Conservation (phyloP, 2,113 vertebrate species). For the Coracopsis vasa region DNA sequence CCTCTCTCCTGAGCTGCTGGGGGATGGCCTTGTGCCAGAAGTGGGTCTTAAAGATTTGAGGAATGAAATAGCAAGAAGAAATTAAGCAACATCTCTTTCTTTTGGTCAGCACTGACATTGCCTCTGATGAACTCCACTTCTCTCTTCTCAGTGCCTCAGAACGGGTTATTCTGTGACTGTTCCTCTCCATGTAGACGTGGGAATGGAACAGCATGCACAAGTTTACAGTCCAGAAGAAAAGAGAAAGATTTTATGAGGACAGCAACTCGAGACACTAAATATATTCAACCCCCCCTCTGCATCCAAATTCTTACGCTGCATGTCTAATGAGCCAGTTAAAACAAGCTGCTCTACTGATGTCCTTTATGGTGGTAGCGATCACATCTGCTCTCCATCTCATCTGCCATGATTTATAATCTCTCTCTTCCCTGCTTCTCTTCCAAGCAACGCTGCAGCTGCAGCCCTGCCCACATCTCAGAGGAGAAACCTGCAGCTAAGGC, state of each 20-base stretch:
- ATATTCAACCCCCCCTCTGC: neutral
- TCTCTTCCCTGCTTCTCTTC: neutral
- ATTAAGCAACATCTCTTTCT: neutral
- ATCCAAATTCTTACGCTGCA: neutral
- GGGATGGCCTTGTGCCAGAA: neutral
- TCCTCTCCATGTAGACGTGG: neutral
- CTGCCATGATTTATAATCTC: neutral
- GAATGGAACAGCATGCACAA: neutral
- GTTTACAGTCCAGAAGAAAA: neutral
- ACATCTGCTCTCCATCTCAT: slow-evolving; percentile 23
- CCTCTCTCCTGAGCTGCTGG: neutral
- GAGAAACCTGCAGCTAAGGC: neutral
- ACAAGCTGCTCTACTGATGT: slow-evolving; percentile 6
- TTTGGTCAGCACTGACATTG: rapidly evolving
- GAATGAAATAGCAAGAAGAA: neutral
- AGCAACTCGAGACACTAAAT: neutral
- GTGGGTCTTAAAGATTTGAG: neutral
- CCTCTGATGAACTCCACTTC: neutral
- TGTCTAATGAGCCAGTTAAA: slow-evolving; percentile 28
- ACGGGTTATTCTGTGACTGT: neutral
- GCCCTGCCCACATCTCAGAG: neutral
- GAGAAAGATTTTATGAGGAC: neutral
- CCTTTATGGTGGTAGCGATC: neutral
- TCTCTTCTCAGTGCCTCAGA: neutral
- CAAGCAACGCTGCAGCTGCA: neutral